A percentile compares a stretch with the other conserved stretches of the same genome.
Conservation (phyloP, 2,888 invertebrate species). For the Sialis fuliginosa region DNA sequence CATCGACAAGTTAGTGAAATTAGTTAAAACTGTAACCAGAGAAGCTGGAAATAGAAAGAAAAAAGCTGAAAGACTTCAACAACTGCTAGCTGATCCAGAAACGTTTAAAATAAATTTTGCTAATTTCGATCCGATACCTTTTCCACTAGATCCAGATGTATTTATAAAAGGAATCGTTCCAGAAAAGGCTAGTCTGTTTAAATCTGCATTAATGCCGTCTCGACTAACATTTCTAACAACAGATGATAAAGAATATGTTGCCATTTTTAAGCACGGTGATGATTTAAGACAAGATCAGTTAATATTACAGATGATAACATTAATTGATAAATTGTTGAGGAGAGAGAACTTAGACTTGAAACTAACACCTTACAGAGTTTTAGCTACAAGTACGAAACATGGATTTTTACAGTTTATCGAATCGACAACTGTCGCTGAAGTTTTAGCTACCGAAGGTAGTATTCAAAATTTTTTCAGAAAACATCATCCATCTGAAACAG, state of each 20-base stretch:
- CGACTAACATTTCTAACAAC: conserved; percentile 74
- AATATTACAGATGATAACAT: conserved; percentile 90
- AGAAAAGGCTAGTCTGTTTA: conserved; percentile 82
- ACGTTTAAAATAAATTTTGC: conserved; percentile 72
- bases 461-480: conserved; percentile 89
- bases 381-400: conserved; percentile 90
- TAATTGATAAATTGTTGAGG: conserved; percentile 91
- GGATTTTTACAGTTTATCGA: conserved; percentile 95
- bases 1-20: conserved; percentile 73
- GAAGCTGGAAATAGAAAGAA: conserved; percentile 84
- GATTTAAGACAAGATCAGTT: conserved; percentile 95
- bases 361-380: conserved; percentile 83
- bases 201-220: conserved; percentile 92
- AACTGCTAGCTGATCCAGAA: conserved; percentile 64
- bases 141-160: conserved; percentile 86
- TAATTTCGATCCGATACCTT: conserved; percentile 80
- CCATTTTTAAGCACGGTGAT: conserved; percentile 96
- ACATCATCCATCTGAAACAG: conserved; percentile 72
- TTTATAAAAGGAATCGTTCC: conserved; percentile 76
- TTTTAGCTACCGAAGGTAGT: conserved; percentile 67
- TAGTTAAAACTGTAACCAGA: conserved; percentile 74
- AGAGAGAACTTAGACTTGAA: conserved; percentile 93
- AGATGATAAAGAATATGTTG: conserved; percentile 70
- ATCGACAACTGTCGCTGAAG: conserved; percentile 83
- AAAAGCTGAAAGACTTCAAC: conserved; percentile 80